These are phyloP conservation scores for Lottia gigantea DNA, from an alignment of 2,888 invertebrate species.

Conservation along the genomic window DNA sequence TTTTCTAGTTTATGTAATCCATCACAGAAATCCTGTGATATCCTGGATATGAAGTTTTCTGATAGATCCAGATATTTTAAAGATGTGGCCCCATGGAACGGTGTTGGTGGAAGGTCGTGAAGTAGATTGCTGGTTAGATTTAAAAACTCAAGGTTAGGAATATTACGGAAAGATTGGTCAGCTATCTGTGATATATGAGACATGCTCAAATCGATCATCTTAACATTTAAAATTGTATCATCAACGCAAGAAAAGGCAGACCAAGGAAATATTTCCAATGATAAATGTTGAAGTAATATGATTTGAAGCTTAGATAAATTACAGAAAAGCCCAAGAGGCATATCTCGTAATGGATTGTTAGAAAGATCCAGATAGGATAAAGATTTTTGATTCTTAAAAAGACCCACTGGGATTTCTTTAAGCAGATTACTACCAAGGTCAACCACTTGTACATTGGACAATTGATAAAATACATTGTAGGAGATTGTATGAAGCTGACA, in stretches of 20 bases:
- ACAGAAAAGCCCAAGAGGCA: not conserved
- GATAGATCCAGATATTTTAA: constrained; percentile 14
- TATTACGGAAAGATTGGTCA: constrained; percentile 15
- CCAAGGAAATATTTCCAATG: not conserved
- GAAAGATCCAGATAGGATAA: not conserved
- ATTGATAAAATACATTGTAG: not conserved
- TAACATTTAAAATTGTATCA: not conserved
- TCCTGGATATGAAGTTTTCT: constrained; percentile 11
- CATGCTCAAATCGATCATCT: constrained; percentile 18
- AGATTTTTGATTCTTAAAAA: not conserved
- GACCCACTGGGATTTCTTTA: not conserved
- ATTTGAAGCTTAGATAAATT: not conserved
- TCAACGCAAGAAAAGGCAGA: not conserved
- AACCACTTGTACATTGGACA: not conserved
- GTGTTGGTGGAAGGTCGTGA: constrained; percentile 16
- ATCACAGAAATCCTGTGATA: constrained; percentile 19
- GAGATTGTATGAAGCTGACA: not conserved
- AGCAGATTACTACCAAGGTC: not conserved
- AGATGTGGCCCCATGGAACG: constrained; percentile 16
- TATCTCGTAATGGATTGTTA: not conserved
- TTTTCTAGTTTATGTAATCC: constrained; percentile 7
- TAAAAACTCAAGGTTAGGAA: constrained; percentile 14
- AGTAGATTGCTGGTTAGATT: constrained; percentile 22
- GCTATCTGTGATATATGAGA: constrained; percentile 15
- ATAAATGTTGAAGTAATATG: not conserved